A percentile compares a stretch with the other conserved stretches of the same genome.
Conservation (phyloP, 2,888 invertebrate species). For the Achlya flavicornis region DNA sequence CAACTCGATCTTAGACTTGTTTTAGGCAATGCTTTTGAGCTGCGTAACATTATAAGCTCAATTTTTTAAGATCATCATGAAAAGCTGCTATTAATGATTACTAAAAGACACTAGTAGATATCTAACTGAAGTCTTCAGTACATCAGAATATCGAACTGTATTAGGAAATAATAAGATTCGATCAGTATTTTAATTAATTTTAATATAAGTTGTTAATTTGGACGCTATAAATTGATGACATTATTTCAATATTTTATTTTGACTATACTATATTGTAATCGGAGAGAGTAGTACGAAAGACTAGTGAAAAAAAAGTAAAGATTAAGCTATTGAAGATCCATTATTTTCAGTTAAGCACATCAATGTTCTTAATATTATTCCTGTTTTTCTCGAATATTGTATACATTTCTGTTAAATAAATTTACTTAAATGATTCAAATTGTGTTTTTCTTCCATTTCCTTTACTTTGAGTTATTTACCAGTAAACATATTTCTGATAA, state of each 20-base stretch:
- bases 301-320: conserved; percentile 41
- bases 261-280: conserved; percentile 27
- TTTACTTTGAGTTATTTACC: background rate
- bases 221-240: conserved; percentile 22
- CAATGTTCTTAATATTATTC: background rate
- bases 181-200: conserved; percentile 57
- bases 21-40: conserved; percentile 35
- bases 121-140: conserved; percentile 20
- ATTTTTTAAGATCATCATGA: conserved; percentile 21
- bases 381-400: conserved; percentile 45
- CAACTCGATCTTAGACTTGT: conserved; percentile 57
- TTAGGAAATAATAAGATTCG: conserved; percentile 25
- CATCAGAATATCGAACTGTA: conserved; percentile 2
- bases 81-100: conserved; percentile 13
- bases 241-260: conserved; percentile 14
- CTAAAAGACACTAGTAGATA: conserved; percentile 15
- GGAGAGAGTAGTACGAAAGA: conserved; percentile 72
- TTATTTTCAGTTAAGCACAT: background rate
- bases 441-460: background rate
- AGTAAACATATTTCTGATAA: background rate
- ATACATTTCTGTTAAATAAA: conserved; percentile 39
- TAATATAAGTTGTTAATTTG: conserved; percentile 27
- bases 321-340: conserved; percentile 15
- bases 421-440: conserved; percentile 12
- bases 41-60: conserved; percentile 35